Conservation (phyloP, 2,888 invertebrate genomes). For the Dusona sp. region DNA sequence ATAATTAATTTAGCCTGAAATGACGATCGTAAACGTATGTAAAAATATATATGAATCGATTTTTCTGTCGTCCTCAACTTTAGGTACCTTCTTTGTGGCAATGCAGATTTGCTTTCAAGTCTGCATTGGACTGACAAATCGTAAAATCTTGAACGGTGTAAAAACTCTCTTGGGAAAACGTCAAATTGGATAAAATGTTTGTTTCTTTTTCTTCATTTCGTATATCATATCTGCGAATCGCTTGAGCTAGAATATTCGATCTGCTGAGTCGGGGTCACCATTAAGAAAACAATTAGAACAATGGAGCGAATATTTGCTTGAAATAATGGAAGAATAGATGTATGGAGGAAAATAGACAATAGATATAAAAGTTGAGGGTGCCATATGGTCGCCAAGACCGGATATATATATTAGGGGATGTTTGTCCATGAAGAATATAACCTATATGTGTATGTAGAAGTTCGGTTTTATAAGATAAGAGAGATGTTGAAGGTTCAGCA, state of each 20-base stretch:
- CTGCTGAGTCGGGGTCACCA: background rate
- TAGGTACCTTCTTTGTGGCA: background rate
- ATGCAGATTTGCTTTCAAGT: background rate
- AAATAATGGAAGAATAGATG: constrained; percentile 22
- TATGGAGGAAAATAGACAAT: constrained; percentile 22
- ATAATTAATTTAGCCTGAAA: too few species aligned
- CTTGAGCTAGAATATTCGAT: background rate
- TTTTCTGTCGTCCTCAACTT: too few species aligned
- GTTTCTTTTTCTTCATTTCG: background rate
- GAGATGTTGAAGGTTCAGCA: constrained; percentile 47
- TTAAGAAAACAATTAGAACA: constrained; percentile 25
- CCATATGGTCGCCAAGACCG: background rate
- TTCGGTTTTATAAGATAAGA: constrained; percentile 40
- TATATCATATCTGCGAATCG: background rate
- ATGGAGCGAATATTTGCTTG: background rate
- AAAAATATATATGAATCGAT: too few species aligned
- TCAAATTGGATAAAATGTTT: background rate
- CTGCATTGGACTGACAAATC: background rate
- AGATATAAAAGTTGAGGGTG: constrained; percentile 24
- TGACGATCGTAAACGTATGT: too few species aligned
- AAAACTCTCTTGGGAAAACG: background rate
- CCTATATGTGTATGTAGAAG: constrained; percentile 8
- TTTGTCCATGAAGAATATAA: constrained; percentile 10
- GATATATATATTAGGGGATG: background rate
- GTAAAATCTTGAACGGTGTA: background rate